Percentiles rank a stretch among this genome's conserved stretches.
Evolutionary conservation across 2,797 vertebrate species (phyloP).

Genomic region (Takifugu rubripes): DNA sequence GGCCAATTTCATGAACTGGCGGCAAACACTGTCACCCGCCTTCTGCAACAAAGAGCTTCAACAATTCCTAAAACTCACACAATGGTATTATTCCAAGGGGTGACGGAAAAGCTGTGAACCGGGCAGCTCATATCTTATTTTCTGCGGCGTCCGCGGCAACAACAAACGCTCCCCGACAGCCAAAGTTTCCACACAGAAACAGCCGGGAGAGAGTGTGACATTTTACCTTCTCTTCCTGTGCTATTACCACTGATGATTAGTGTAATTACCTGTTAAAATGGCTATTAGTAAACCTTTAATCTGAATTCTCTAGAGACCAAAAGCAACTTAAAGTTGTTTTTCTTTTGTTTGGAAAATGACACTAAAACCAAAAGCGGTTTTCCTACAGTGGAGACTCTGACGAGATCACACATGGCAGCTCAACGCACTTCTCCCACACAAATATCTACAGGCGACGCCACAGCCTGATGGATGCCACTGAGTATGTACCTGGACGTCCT

Average conservation of each 20-base stretch:
- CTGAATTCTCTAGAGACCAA: too few species aligned
- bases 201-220: not conserved
- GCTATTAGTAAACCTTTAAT: too few species aligned
- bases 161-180: not conserved
- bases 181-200: not conserved
- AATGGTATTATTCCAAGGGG: conserved; percentile 10
- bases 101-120: conserved; percentile 1
- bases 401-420: not conserved
- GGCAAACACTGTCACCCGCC: conserved; percentile 34
- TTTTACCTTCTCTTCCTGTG: too few species aligned
- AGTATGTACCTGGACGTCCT: conserved; percentile 69
- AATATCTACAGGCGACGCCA: conserved; percentile 6
- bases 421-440: not conserved
- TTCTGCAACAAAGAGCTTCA: conserved; percentile 29
- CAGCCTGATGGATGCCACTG: conserved; percentile 23
- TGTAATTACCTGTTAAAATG: too few species aligned
- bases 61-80: conserved; percentile 30
- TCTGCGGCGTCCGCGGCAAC: not conserved
- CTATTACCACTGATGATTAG: too few species aligned
- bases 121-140: not conserved
- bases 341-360: too few species aligned
- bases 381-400: too few species aligned
- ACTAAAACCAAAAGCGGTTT: too few species aligned
- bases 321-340: too few species aligned
- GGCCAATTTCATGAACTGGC: conserved; percentile 1